Evolutionary conservation across 2,113 vertebrate species (phyloP), one percentile per base, ranked within the genome.

Genomic region (Rynchops niger): DNA sequence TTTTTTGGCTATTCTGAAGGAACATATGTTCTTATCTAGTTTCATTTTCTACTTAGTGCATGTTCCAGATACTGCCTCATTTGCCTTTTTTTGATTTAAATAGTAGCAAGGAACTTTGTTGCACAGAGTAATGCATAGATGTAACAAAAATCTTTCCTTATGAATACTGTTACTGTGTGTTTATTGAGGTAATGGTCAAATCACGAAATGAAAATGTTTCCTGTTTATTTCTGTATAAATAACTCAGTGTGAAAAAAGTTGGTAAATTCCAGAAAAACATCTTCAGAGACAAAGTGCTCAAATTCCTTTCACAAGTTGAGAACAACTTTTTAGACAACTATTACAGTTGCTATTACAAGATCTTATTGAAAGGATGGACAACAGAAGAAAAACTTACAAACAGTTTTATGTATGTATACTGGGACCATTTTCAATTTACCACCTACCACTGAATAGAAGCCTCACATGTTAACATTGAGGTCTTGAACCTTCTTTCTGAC

Each of bases 1-100:
- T 27, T 74, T 53, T 45, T 43, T n/a, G 5, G 3, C 6, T 72
- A 12, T 47, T 80, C 18, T 81, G 25, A 50, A 59, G 1, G 9
- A 86, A n/a, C 2, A 0, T 3, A n/a, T 47, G 20, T 19, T 63
- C 11, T 29, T n/a, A 26, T 2, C 4, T 38, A 40, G 36, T 45
- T 62, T 72, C 7, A 38, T 43, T 53, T 92, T 61, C 38, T 52
- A 26, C 21, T 22, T 67, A 49, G 6, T 29, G 6, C 3, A 16
- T 76, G 6, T 4, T 76, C 14, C 32, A 49, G n/a, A 9, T 42
- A 69, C 9, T 40, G 2, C 34, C 30, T 56, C 17, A 1, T 55
- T 53, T 69, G 11, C 15, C 0, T 30, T 65, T 27, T 52, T 55
- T 38, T 25, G 3, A 2, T 45, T 55, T 76, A n/a, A 62, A n/a